Conservation (phyloP, 2,888 invertebrate species). For the Philereme vetulata region DNA sequence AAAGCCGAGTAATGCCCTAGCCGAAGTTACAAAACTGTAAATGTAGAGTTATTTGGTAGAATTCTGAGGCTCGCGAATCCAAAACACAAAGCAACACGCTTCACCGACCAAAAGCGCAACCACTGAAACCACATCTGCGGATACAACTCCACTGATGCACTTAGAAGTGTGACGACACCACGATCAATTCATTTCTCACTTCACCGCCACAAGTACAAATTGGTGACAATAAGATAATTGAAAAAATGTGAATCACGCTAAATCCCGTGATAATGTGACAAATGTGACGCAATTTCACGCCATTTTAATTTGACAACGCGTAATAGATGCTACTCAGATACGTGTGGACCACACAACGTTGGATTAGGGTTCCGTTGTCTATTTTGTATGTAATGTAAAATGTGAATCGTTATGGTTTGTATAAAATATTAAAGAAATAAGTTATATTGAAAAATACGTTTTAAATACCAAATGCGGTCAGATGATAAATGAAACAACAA, state of each 20-base stretch:
- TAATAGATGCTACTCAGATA: slow-evolving; percentile 63
- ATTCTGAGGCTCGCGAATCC: no score
- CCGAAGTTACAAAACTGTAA: no score
- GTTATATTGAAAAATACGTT: no score
- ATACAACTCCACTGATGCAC: slow-evolving; percentile 28
- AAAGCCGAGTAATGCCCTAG: no score
- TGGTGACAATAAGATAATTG: slow-evolving; percentile 24
- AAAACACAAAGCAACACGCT: neutral
- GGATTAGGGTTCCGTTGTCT: slow-evolving; percentile 23
- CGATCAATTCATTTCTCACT: slow-evolving; percentile 35
- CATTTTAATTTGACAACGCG: slow-evolving; percentile 60
- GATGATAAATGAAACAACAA: no score
- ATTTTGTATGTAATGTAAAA: no score
- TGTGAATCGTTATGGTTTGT: no score
- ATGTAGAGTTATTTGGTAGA: no score
- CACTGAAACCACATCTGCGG: slow-evolving; percentile 12
- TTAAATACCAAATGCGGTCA: no score
- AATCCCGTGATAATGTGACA: slow-evolving; percentile 63
- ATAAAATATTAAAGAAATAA: no score
- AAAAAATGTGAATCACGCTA: slow-evolving; percentile 40
- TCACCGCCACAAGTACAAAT: slow-evolving; percentile 49
- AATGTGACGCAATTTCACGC: slow-evolving; percentile 80
- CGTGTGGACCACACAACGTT: slow-evolving; percentile 71
- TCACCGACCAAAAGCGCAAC: slow-evolving; percentile 1
- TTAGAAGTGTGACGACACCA: slow-evolving; percentile 31